Percentiles rank a stretch among this genome's conserved stretches.
These are phyloP conservation scores for Helostoma temminkii DNA, from an alignment of 2,797 vertebrate species.

Conservation along the genomic window DNA sequence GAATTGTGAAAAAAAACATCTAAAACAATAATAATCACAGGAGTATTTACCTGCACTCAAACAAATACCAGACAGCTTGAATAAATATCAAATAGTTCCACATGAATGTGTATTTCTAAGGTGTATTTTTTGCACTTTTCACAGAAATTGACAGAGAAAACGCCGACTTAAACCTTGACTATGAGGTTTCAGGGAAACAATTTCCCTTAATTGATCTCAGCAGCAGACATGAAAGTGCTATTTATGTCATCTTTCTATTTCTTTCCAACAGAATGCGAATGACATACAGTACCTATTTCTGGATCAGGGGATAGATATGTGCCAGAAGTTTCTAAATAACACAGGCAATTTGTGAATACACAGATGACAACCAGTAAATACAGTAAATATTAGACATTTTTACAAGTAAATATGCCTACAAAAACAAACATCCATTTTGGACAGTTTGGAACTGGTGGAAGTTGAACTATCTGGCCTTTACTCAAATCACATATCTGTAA, in stretches of 20 bases:
- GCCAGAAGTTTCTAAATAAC: conserved; percentile 6
- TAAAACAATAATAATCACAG: not conserved
- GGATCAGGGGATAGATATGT: conserved; percentile 1
- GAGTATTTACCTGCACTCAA: not conserved
- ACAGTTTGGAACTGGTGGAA: too few relatives aligned
- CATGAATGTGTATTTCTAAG: not conserved
- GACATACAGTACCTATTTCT: conserved; percentile 4
- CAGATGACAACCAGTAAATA: conserved; percentile 1
- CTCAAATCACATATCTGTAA: too few relatives aligned
- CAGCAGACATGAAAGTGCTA: conserved; percentile 13
- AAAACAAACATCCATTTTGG: not conserved
- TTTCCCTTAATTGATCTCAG: conserved; percentile 38
- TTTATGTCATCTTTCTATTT: not conserved
- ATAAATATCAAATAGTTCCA: not conserved
- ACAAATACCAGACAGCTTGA: conserved; percentile 9
- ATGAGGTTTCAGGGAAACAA: conserved; percentile 36
- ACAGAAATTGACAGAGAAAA: not conserved
- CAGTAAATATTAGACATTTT: not conserved
- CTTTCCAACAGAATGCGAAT: not conserved
- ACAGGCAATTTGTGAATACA: conserved; percentile 7
- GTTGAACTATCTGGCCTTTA: too few relatives aligned
- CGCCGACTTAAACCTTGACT: not conserved
- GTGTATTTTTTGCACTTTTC: not conserved
- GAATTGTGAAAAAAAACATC: conserved; percentile 13
- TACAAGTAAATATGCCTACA: not conserved